Evolutionary conservation across 2,797 vertebrate species (phyloP).

Genomic region (Mastacembelus armatus): DNA sequence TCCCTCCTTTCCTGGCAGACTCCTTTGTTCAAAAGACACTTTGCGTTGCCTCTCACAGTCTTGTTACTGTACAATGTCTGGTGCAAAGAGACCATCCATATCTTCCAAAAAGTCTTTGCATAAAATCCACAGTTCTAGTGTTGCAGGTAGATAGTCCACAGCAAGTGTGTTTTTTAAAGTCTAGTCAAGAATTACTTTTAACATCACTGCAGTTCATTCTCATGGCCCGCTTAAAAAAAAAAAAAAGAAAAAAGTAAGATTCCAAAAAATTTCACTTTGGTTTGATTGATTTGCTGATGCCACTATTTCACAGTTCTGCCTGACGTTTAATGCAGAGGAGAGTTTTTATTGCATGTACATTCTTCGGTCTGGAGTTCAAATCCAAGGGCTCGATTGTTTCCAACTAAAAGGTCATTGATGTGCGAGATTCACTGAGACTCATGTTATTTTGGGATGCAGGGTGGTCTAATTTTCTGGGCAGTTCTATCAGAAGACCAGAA

Average conservation of each 20-base stretch:
- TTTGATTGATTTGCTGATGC: slow-evolving; percentile 52
- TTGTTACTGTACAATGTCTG: slow-evolving; percentile 24
- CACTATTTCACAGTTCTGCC: slow-evolving; percentile 41
- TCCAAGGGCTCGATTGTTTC: slow-evolving; percentile 26
- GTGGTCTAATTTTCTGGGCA: neutral
- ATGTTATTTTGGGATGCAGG: neutral
- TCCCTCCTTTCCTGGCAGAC: slow-evolving; percentile 21
- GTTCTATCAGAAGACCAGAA: too few species aligned
- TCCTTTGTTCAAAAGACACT: slow-evolving; percentile 32
- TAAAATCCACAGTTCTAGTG: slow-evolving; percentile 56
- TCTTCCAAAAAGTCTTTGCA: slow-evolving; percentile 23
- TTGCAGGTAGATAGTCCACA: slow-evolving; percentile 17
- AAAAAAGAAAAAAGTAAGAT: slow-evolving; percentile 38
- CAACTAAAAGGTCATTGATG: slow-evolving; percentile 14
- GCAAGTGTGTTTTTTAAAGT: slow-evolving; percentile 56
- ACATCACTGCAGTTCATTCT: slow-evolving; percentile 62
- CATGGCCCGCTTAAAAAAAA: slow-evolving; percentile 52
- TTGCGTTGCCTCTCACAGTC: slow-evolving; percentile 15
- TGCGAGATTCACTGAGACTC: slow-evolving; percentile 11
- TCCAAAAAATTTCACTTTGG: slow-evolving; percentile 63
- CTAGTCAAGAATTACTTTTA: slow-evolving; percentile 50
- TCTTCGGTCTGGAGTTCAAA: slow-evolving; percentile 75
- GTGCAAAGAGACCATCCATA: slow-evolving; percentile 17
- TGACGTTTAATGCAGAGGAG: slow-evolving; percentile 63
- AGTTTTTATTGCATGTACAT: slow-evolving; percentile 70